These are phyloP conservation scores for Apamea crenata DNA, from an alignment of 2,888 invertebrate genomes.

Conservation along the genomic window DNA sequence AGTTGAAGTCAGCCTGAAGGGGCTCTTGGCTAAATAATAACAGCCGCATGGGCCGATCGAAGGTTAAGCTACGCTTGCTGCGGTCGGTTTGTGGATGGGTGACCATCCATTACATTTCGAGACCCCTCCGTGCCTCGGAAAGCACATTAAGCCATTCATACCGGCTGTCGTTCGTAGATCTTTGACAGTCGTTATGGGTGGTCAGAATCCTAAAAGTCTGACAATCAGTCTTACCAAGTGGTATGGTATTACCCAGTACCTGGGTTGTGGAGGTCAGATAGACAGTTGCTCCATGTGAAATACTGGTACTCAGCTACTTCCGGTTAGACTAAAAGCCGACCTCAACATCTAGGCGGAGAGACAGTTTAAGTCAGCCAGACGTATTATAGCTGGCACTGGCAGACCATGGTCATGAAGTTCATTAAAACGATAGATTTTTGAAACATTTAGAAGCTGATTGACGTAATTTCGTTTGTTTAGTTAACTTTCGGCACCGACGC, in stretches of 20 bases:
- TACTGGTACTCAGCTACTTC: background rate
- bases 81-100: background rate
- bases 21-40: background rate
- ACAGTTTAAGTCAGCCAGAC: background rate
- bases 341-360: background rate
- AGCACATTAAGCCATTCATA: background rate
- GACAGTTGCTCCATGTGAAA: background rate
- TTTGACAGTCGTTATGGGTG: background rate
- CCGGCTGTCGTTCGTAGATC: background rate
- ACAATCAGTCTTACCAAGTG: background rate
- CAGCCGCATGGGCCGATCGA: background rate
- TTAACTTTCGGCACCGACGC: background rate
- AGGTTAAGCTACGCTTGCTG: background rate
- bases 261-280: background rate
- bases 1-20: background rate
- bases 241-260: background rate
- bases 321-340: background rate
- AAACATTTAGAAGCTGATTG: conserved; percentile 6
- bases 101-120: background rate
- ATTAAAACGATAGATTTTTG: background rate
- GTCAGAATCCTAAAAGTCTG: background rate
- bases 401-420: background rate
- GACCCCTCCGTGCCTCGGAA: background rate
- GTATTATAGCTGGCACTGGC: background rate
- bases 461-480: conserved; percentile 10